These are phyloP conservation scores for Acipenser oxyrinchus DNA, from an alignment of 2,797 vertebrate genomes.

Conservation along the genomic window DNA sequence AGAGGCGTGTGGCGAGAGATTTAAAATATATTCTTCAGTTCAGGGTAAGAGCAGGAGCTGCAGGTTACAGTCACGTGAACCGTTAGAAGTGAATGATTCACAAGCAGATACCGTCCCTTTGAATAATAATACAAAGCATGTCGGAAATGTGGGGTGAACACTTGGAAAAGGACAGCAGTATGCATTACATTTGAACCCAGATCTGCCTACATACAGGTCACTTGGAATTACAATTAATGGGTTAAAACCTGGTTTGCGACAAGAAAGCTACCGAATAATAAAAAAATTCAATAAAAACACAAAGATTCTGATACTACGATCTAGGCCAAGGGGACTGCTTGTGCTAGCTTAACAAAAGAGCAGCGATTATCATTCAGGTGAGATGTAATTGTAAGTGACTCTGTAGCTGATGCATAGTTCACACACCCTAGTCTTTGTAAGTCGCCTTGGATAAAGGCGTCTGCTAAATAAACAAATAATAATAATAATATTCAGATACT, in stretches of 20 bases:
- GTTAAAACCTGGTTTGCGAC: neutral
- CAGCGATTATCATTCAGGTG: neutral
- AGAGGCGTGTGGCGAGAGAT: conserved; percentile 20
- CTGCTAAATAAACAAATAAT: no score
- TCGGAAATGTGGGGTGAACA: conserved; percentile 12
- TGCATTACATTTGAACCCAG: no score
- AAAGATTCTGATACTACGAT: neutral
- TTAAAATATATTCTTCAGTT: conserved; percentile 52
- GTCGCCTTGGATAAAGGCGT: no score
- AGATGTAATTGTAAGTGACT: no score
- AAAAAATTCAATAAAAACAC: conserved; percentile 8
- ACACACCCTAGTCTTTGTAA: no score
- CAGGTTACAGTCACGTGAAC: conserved; percentile 4
- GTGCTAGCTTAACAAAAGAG: conserved; percentile 8
- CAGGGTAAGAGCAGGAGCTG: no score
- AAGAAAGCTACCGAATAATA: neutral
- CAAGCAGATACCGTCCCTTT: neutral
- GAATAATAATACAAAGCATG: neutral
- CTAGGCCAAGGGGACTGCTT: conserved; percentile 5
- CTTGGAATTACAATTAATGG: no score
- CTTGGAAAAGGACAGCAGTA: neutral
- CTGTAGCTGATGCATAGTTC: neutral
- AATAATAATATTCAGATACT: no score
- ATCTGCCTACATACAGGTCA: no score
- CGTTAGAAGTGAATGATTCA: neutral